These are phyloP conservation scores for Diloba caeruleocephala DNA, from an alignment of 2,888 invertebrate genomes.

Conservation along the genomic window DNA sequence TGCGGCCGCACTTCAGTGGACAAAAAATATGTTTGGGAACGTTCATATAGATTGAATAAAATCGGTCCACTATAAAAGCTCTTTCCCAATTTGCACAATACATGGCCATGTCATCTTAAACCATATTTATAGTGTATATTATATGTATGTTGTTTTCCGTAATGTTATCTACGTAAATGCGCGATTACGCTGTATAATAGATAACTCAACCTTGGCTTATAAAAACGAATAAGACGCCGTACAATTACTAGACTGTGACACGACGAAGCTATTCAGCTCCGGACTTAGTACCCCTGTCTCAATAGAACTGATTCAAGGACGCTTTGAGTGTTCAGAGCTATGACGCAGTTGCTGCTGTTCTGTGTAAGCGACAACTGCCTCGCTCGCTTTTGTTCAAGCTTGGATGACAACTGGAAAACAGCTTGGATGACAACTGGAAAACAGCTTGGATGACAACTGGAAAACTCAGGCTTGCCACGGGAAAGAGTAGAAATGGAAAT, in stretches of 20 bases:
- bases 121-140: neutral
- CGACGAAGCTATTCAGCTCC: conserved; percentile 25
- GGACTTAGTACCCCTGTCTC: conserved; percentile 1
- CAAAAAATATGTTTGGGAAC: too few relatives aligned
- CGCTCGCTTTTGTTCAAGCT: conserved; percentile 6
- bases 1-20: too few relatives aligned
- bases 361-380: conserved; percentile 3
- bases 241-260: conserved; percentile 5
- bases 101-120: neutral
- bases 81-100: neutral
- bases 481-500: conserved; percentile 1
- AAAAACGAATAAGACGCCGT: conserved; percentile 21
- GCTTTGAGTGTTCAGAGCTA: conserved; percentile 3
- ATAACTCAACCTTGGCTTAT: conserved; percentile 27
- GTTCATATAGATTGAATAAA: too few relatives aligned
- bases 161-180: conserved; percentile 22
- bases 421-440: too few relatives aligned
- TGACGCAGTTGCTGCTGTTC: conserved; percentile 16
- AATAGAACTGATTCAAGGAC: conserved; percentile 37
- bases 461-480: conserved; percentile 15
- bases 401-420: too few relatives aligned
- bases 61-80: neutral
- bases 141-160: conserved; percentile 16
- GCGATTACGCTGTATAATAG: conserved; percentile 18
- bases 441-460: conserved; percentile 23